Evolutionary conservation across 2,888 invertebrate genomes (phyloP).

Genomic region (Escarpia spicata): DNA sequence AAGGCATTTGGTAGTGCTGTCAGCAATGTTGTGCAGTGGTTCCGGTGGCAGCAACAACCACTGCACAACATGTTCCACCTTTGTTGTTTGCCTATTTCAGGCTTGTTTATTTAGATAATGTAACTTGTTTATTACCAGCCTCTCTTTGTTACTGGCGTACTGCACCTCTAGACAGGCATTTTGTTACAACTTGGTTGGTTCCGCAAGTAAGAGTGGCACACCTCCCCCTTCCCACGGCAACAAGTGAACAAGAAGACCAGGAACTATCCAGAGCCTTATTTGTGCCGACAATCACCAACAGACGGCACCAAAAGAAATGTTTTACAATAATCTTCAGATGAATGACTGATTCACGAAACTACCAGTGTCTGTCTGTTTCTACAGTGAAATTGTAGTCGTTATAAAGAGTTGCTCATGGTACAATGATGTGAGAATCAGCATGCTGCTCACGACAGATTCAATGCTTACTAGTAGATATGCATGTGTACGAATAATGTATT

Average conservation of each 20-base stretch:
- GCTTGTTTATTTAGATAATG: background rate
- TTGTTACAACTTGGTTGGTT: no score
- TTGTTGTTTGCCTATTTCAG: background rate
- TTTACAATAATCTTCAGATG: no score
- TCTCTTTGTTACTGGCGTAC: background rate
- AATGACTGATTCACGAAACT: background rate
- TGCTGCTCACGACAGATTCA: background rate
- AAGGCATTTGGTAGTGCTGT: no score
- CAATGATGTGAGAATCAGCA: background rate
- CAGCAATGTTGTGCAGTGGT: no score
- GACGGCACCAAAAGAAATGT: no score
- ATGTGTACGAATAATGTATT: background rate
- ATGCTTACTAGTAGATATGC: background rate
- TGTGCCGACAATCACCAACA: no score
- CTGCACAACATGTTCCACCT: background rate
- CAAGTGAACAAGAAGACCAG: no score
- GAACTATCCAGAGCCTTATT: no score
- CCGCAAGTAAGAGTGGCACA: no score
- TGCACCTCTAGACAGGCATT: background rate
- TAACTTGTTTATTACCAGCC: background rate
- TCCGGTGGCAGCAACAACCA: background rate
- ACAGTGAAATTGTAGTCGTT: background rate
- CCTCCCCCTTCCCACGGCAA: no score
- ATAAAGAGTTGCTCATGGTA: background rate
- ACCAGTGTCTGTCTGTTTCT: background rate